Base-by-base conservation (phyloP, 2,113 vertebrate species). In the Physeter macrocephalus region DNA sequence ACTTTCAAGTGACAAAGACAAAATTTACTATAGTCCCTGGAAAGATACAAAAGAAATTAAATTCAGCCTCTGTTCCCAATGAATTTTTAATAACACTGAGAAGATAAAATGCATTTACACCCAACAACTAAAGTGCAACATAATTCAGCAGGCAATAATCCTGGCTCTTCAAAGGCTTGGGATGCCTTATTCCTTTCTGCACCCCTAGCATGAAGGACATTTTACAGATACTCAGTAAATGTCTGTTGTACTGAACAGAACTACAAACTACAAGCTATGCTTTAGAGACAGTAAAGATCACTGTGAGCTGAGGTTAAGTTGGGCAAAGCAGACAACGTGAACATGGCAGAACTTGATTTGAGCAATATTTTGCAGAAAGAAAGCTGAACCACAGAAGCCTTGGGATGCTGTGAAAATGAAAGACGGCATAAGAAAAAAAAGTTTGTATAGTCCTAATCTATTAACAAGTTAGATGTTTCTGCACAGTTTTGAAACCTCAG, bases 11-110 rank as follows among this genome's bases (percentile, higher is more conserved):
- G 18, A 90, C 67, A 95, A 61, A 92, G n/a, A 80, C 18, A 72
- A 23, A 64, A 95, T 67, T 72, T 90, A 94, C 61, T 78, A 83
- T 9, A 54, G 71, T 62, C 82, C 93, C 89, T 89, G n/a, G 39
- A 88, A 83, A 92, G 59, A 85, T 71, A 96, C 62, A 95, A 78
- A 88, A 72, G 62, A 94, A 93, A 82, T 94, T 80, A 87, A 87
- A 87, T 78, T 91, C 80, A 85, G 39, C 34, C 36, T 97, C 95
- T 85, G 29, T 72, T 92, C 34, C 86, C 82, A 96, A 18, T 18
- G 41, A 59, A 52, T 17, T 78, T 89, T 78, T 90, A 72, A 36
- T 64, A 77, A 85, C 66, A 41, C 0, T 62, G 17, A 92, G 54
- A 95, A 85, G 20, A 90, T 41, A 90, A 62, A 82, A n/a, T 39